These are phyloP conservation scores for Brachypalpus laphriformis DNA, from an alignment of 2,888 invertebrate species.

Conservation along the genomic window DNA sequence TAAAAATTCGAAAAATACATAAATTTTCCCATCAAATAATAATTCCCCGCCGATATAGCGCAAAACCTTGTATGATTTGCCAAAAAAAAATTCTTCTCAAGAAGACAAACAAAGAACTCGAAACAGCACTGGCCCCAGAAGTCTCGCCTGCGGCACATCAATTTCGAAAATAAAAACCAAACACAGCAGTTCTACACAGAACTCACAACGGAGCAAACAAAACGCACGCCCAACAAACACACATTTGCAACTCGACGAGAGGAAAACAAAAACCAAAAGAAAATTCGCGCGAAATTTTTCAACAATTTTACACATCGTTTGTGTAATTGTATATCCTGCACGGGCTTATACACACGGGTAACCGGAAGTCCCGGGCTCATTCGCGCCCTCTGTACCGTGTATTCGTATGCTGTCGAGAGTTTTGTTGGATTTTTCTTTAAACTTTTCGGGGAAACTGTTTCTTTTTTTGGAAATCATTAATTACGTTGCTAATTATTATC, in stretches of 20 bases:
- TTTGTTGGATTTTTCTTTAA: slow-evolving; percentile 17
- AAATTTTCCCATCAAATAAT: slow-evolving; percentile 47
- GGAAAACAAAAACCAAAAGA: neutral
- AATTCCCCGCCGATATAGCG: neutral
- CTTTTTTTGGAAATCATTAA: slow-evolving; percentile 63
- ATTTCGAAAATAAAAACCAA: slow-evolving; percentile 18
- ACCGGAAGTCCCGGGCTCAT: slow-evolving; percentile 48
- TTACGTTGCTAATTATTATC: slow-evolving; percentile 69
- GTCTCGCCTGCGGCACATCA: slow-evolving; percentile 54
- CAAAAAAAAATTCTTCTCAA: slow-evolving; percentile 12
- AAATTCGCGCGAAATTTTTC: slow-evolving; percentile 21
- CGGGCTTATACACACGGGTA: slow-evolving; percentile 5
- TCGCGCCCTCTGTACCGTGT: neutral
- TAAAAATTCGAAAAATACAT: slow-evolving; percentile 34
- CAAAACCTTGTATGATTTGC: slow-evolving; percentile 14
- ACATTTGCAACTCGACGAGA: neutral
- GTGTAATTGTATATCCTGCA: slow-evolving; percentile 12
- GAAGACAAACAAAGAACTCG: slow-evolving; percentile 38
- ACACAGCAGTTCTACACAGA: neutral
- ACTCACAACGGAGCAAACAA: slow-evolving; percentile 18
- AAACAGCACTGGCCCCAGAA: slow-evolving; percentile 49
- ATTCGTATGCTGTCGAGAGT: slow-evolving; percentile 8
- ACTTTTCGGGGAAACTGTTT: neutral
- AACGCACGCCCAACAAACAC: neutral
- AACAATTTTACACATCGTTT: slow-evolving; percentile 36